Base-by-base conservation (phyloP, 2,797 vertebrate species). In the Triplophysa yarkandensis region DNA sequence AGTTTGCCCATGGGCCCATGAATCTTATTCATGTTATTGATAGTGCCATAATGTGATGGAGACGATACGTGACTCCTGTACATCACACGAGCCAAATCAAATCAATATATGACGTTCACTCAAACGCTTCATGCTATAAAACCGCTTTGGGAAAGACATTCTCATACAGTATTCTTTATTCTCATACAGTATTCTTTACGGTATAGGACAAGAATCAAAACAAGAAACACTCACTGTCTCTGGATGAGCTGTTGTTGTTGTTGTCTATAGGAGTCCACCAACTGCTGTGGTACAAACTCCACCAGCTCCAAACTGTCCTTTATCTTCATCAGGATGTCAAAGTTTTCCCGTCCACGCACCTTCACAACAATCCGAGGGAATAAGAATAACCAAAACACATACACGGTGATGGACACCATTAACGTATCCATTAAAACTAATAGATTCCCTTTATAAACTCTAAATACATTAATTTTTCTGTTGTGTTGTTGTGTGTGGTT, bases 271-370 rank as follows among this genome's bases (percentile, higher is more conserved):
- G 96, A 94, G n/a, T 98, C 97, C 0, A 99, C 93, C 78, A 97
- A 86, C 30, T 93, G 94, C 88, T 95, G 96, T 0, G 98, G 97
- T n/a, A 99, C 97, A 83, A 98, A 87, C 85, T 99, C 96, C 85
- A 96, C 92, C 79, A 99, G 90, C 87, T 99, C 98, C 87, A 99
- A 87, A 77, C 97, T 95, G 86, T 99, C 98, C 85, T 99, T 99
- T 74, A 99, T 95, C 89, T 95, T 98, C 97, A 98, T 97, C 81
- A 99, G 89, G 83, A 98, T 91, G 89, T 99, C 98, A 6, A 97
- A 99, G 83, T 99, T 98, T 82, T 99, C 97, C 57, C 98, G 90
- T 60, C 98, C 97, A 39, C 95, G 94, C 9, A 99, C 96, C 98
- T 99, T 80, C 8, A 77, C 25, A 72, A 52, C 58, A 79, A 64